Percentiles rank a stretch among this genome's conserved stretches.
Evolutionary conservation across 1,140 invertebrate species (phyloP).

Genomic region (Thaumatotibia leucotreta): DNA sequence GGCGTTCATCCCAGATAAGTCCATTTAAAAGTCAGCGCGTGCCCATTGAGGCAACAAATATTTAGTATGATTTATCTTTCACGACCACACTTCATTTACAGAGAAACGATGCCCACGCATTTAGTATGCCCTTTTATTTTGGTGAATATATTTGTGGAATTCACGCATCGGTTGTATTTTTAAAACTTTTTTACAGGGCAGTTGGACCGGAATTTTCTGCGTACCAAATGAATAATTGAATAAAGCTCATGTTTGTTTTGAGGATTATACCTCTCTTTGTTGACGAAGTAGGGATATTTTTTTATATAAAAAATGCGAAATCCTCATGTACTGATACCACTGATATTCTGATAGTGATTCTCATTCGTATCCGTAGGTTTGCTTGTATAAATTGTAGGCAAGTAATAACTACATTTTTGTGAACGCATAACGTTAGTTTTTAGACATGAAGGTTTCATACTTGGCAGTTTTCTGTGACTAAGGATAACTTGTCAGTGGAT

Average conservation of each 20-base stretch:
- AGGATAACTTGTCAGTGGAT: too few relatives aligned
- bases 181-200: not conserved
- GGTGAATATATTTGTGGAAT: not conserved
- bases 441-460: too few relatives aligned
- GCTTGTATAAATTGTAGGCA: too few relatives aligned
- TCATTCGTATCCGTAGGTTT: too few relatives aligned
- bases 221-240: not conserved
- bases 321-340: not conserved
- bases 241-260: not conserved
- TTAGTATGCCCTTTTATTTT: not conserved
- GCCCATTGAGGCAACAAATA: conserved; percentile 3
- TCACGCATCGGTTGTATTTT: not conserved
- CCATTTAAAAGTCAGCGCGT: not conserved
- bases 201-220: not conserved
- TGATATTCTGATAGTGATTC: too few relatives aligned
- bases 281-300: not conserved
- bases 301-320: not conserved
- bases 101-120: not conserved
- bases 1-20: not conserved
- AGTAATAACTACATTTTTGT: too few relatives aligned
- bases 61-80: conserved; percentile 4
- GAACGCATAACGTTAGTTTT: too few relatives aligned
- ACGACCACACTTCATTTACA: not conserved
- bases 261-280: not conserved
- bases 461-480: too few relatives aligned